Percentiles rank a stretch among this genome's conserved stretches.
Conservation (phyloP, 2,797 vertebrate genomes). For the Macroramphosus scolopax region DNA sequence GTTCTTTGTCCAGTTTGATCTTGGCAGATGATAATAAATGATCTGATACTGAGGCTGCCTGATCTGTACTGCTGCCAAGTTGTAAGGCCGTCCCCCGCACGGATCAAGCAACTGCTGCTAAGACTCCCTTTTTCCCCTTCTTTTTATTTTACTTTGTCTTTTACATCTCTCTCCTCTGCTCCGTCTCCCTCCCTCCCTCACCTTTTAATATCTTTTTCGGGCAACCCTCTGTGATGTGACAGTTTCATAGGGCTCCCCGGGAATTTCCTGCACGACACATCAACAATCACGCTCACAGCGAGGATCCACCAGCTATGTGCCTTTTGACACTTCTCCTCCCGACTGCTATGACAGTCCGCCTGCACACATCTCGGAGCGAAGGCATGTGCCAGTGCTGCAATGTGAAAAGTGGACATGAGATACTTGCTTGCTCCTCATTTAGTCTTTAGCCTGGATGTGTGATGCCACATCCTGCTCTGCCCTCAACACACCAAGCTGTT, state of each 20-base stretch:
- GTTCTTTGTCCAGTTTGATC: conserved; percentile 69
- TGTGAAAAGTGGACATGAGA: no score
- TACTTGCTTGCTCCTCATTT: no score
- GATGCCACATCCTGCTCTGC: no score
- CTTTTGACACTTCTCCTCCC: conserved; percentile 51
- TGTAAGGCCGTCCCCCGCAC: conserved; percentile 42
- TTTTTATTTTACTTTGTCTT: conserved; percentile 29
- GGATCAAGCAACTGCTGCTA: conserved; percentile 35
- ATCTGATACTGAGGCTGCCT: conserved; percentile 54
- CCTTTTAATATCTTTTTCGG: conserved; percentile 13
- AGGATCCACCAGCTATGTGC: conserved; percentile 44
- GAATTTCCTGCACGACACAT: conserved; percentile 32
- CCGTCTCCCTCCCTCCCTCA: conserved; percentile 3
- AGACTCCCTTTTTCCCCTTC: conserved; percentile 19
- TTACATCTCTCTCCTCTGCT: conserved; percentile 7
- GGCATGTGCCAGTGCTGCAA: conserved; percentile 2
- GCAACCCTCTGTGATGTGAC: no score
- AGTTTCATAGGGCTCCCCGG: conserved; percentile 39
- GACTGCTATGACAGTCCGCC: conserved; percentile 33
- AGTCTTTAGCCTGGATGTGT: no score
- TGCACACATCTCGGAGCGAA: conserved; percentile 20
- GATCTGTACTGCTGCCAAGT: conserved; percentile 38
- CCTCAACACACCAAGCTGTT: no score
- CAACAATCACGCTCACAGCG: conserved; percentile 46
- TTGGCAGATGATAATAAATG: conserved; percentile 60